Conservation (phyloP, 2,797 vertebrate species). For the Cossypha caffra region DNA sequence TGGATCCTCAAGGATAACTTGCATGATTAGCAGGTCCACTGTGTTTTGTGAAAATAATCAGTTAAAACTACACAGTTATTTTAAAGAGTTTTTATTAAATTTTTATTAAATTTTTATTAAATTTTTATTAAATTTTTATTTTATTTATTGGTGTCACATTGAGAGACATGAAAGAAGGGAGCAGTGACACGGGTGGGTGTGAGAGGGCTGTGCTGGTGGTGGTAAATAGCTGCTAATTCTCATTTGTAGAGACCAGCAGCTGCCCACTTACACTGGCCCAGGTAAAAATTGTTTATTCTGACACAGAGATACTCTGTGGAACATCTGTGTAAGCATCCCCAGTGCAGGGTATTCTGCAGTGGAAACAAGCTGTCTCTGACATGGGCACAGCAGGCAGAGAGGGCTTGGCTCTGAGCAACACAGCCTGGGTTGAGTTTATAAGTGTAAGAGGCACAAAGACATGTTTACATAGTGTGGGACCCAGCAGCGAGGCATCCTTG, state of each 20-base stretch:
- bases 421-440: background rate
- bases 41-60: background rate
- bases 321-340: background rate
- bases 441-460: background rate
- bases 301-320: accelerated
- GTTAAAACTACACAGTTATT: background rate
- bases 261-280: background rate
- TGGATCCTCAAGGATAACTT: background rate
- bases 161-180: background rate
- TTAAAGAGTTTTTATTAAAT: background rate
- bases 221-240: background rate
- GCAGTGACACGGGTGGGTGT: background rate
- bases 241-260: background rate
- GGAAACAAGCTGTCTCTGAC: background rate
- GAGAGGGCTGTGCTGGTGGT: background rate
- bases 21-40: too few relatives aligned
- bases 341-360: background rate
- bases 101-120: background rate
- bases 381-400: background rate
- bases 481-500: background rate
- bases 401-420: background rate
- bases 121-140: too few relatives aligned
- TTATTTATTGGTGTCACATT: background rate
- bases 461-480: background rate
- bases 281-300: background rate